Base-by-base conservation (phyloP, 2,113 vertebrate genomes). In the Actenoides hombroni region DNA sequence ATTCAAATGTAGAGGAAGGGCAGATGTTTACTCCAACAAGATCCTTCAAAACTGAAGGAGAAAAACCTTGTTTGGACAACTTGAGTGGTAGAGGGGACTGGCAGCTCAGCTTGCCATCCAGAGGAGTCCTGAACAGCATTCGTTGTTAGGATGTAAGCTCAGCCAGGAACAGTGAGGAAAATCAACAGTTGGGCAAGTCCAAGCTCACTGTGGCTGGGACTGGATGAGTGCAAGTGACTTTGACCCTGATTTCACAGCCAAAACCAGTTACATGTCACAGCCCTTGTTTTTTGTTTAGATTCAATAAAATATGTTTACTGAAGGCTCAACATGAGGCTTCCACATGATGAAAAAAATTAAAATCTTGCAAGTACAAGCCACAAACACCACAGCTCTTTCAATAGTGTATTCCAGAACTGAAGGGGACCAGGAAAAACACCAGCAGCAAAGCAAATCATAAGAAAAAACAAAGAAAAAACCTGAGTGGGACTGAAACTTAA, bases 361-460 rank as follows among this genome's bases (percentile, higher is more conserved):
- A 88, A 90, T 57, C 44, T 65, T 61, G 0, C 2, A 73, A 71
- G 51, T 48, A 86, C 78, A 92, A 84, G 64, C 48, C 60, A 63
- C 70, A 75, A 93, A 56, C 25, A 65, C 67, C 35, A 44, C 19
- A 42, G 46, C 48, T 84, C 24, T 71, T 94, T 90, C 65, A 61
- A 37, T 37, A 42, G 35, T 63, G 6, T 76, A 83, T 79, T 49
- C 74, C 77, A 53, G 48, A 61, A 85, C 28, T 73, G 40, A 81
- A 75, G 39, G 19, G 16, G 29, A 92, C 25, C 28, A 69, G 51
- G 81, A 91, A 57, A 79, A 93, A 73, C n/a, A 91, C 14, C 69
- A 81, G 71, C 21, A 93, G 74, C 61, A 88, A 89, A 90, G 56
- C 78, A 91, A 92, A 90, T 24, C 77, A 87, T 61, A 87, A 92